phyloP scores from a whole-genome alignment of 1,140 invertebrate species.

The Trichonephila clavipes region DNA sequence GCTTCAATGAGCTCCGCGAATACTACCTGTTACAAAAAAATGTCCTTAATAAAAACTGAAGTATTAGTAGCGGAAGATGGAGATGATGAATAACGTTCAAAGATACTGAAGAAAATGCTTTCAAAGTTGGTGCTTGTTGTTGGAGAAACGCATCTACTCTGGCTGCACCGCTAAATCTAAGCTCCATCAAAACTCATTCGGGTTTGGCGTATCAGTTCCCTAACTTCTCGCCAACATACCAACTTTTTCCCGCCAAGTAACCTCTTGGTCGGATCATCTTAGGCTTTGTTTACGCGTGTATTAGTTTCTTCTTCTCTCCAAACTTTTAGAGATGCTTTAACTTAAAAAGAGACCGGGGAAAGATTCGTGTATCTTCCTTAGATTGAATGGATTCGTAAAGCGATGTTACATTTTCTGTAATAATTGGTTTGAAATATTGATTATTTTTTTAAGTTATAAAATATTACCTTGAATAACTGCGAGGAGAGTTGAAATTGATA shows the following conservation, averaged over 20 bases:
- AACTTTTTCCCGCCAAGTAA: constrained; percentile 69
- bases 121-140: constrained; percentile 39
- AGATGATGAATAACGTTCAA: constrained; percentile 38
- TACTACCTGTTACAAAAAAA: constrained; percentile 11
- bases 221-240: constrained; percentile 57
- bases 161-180: constrained; percentile 38
- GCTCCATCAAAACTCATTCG: constrained; percentile 67
- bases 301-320: not conserved
- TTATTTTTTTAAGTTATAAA: too few relatives aligned
- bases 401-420: too few relatives aligned
- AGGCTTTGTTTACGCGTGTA: not conserved
- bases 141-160: constrained; percentile 45
- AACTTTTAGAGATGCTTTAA: not conserved
- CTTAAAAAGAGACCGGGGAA: not conserved
- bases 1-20: not conserved
- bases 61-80: constrained; percentile 46
- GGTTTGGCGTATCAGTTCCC: constrained; percentile 45
- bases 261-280: not conserved
- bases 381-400: too few relatives aligned
- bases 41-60: constrained; percentile 20
- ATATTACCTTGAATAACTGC: too few relatives aligned
- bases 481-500: too few relatives aligned
- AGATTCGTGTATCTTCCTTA: too few relatives aligned
- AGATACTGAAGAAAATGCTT: constrained; percentile 3
- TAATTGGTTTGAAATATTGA: too few relatives aligned